Conservation (phyloP, 2,888 invertebrate genomes). For the Sesamia inferens region DNA sequence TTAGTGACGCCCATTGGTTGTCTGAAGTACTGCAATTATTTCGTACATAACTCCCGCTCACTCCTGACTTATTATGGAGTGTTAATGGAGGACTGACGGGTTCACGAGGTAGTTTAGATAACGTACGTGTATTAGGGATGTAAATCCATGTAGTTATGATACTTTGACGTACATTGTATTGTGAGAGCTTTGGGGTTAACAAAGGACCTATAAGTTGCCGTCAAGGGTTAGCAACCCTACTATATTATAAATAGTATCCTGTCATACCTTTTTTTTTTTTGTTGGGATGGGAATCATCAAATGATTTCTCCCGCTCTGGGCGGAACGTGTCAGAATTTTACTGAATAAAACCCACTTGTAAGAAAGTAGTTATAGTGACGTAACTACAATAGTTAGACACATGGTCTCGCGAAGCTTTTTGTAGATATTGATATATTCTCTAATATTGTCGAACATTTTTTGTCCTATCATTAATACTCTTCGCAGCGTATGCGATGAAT, state of each 20-base stretch:
- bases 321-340: too few species aligned
- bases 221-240: background rate
- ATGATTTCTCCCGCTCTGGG: too few species aligned
- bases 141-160: background rate
- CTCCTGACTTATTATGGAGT: slow-evolving; percentile 46
- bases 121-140: slow-evolving; percentile 1
- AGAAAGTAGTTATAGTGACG: too few species aligned
- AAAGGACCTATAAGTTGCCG: background rate
- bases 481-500: too few species aligned
- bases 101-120: slow-evolving; percentile 38
- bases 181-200: background rate
- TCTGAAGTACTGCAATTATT: slow-evolving; percentile 56
- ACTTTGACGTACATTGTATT: background rate
- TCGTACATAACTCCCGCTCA: slow-evolving; percentile 61
- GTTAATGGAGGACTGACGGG: slow-evolving; percentile 22
- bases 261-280: too few species aligned
- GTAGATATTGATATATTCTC: too few species aligned
- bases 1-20: slow-evolving; percentile 57
- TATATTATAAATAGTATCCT: background rate
- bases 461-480: too few species aligned
- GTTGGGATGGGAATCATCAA: too few species aligned
- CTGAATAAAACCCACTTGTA: too few species aligned
- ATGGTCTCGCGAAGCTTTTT: too few species aligned
- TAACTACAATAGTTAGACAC: too few species aligned
- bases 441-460: too few species aligned